phyloP scores from a whole-genome alignment of 2,113 vertebrate genomes.

The Nanger granti region DNA sequence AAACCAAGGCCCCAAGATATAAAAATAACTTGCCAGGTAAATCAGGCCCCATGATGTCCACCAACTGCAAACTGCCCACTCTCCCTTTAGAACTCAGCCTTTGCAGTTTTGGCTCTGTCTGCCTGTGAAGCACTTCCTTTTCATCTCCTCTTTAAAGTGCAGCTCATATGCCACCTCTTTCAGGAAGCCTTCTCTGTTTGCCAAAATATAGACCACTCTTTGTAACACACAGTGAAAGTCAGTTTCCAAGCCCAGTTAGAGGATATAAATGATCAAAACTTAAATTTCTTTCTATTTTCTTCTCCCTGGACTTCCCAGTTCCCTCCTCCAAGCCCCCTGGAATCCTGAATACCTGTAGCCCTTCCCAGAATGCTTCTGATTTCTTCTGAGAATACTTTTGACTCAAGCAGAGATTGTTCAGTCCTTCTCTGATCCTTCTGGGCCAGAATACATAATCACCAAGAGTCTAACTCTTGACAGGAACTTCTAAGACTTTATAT shows the following conservation, averaged over 20 bases:
- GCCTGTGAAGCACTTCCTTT: background rate
- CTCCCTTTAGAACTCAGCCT: background rate
- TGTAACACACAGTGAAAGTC: background rate
- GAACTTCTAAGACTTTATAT: background rate
- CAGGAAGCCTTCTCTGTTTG: background rate
- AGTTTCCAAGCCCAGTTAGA: background rate
- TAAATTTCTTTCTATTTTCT: background rate
- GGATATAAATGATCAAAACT: background rate
- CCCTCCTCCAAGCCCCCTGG: background rate
- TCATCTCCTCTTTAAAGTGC: background rate
- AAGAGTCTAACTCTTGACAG: background rate
- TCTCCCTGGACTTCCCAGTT: background rate
- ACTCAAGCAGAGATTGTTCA: background rate
- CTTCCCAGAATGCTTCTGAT: background rate
- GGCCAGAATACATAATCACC: background rate
- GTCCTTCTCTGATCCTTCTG: background rate
- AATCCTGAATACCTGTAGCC: background rate
- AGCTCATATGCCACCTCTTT: background rate
- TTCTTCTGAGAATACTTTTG: background rate
- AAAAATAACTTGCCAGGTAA: background rate
- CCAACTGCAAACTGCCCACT: background rate
- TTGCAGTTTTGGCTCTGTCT: background rate
- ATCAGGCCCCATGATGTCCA: background rate
- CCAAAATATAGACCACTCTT: conserved; percentile 17
- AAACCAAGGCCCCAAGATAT: background rate